Percentiles rank a stretch among this genome's conserved stretches.
phyloP scores from a whole-genome alignment of 1,140 invertebrate genomes.

The Adelges cooleyi region DNA sequence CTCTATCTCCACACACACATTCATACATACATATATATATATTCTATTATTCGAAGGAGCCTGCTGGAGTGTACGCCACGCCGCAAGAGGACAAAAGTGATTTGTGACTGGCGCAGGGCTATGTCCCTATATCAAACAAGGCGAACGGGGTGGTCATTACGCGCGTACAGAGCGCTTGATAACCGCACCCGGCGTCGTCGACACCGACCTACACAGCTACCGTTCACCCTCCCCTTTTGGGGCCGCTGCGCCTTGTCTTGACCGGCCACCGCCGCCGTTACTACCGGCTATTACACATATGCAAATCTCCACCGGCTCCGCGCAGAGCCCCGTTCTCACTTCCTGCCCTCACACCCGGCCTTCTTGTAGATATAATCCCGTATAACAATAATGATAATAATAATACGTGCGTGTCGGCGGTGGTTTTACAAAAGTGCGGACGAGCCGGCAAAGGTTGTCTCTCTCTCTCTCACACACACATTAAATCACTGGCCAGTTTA shows the following conservation, averaged over 20 bases:
- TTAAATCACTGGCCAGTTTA: slow-evolving; percentile 27
- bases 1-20: slow-evolving; percentile 12
- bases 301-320: slow-evolving; percentile 1
- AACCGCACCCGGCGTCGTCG: slow-evolving; percentile 10
- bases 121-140: too few relatives aligned
- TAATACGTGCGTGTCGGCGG: slow-evolving; percentile 13
- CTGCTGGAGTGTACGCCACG: not conserved
- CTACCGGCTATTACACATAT: slow-evolving; percentile 18
- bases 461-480: slow-evolving; percentile 6
- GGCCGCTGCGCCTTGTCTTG: slow-evolving; percentile 1
- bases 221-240: not conserved
- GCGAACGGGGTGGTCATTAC: not conserved
- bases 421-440: slow-evolving; percentile 27
- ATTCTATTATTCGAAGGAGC: slow-evolving; percentile 27
- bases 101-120: slow-evolving; percentile 25
- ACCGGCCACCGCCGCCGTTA: not conserved
- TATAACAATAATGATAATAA: too few relatives aligned
- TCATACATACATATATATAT: not conserved
- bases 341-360: not conserved
- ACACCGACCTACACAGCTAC: not conserved
- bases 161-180: slow-evolving; percentile 12
- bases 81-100: slow-evolving; percentile 21
- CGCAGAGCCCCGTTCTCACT: not conserved
- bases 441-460: not conserved
- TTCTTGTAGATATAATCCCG: not conserved